Evolutionary conservation across 2,113 vertebrate species (phyloP).

Genomic region (Dolichallabes microphthalmus): DNA sequence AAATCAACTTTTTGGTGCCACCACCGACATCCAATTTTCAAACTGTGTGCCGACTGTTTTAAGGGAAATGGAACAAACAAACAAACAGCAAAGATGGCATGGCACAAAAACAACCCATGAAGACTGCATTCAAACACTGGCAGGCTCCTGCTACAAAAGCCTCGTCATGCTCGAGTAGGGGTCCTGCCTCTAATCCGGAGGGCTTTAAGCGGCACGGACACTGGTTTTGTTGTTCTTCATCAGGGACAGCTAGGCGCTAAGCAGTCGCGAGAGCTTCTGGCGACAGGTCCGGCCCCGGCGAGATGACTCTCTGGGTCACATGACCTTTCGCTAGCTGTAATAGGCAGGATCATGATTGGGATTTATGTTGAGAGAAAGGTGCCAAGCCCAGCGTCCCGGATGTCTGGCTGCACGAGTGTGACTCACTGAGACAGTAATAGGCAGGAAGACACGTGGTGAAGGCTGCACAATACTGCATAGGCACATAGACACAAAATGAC

Average conservation of each 20-base stretch:
- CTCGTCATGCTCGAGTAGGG: slow-evolving; percentile 71
- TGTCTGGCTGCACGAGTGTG: slow-evolving; percentile 64
- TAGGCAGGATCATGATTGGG: slow-evolving; percentile 70
- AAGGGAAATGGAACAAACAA: slow-evolving; percentile 29
- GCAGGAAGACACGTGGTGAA: slow-evolving; percentile 47
- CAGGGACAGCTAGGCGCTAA: slow-evolving; percentile 72
- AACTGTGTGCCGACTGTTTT: slow-evolving; percentile 23
- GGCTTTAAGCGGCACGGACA: slow-evolving; percentile 70
- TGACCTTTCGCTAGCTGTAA: slow-evolving; percentile 64
- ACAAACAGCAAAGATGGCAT: slow-evolving; percentile 35
- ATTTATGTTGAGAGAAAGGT: slow-evolving; percentile 70
- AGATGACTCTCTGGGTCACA: slow-evolving; percentile 75
- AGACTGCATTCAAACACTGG: slow-evolving; percentile 58
- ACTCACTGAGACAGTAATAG: slow-evolving; percentile 68
- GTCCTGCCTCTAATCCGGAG: slow-evolving; percentile 73
- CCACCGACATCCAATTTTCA: slow-evolving; percentile 18
- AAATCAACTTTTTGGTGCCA: slow-evolving; percentile 7
- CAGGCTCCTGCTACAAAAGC: slow-evolving; percentile 74
- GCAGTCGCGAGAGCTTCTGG: slow-evolving; percentile 76
- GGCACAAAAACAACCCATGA: slow-evolving; percentile 27
- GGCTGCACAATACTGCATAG: slow-evolving; percentile 18
- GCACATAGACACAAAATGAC: slow-evolving; percentile 10
- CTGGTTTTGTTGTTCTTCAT: slow-evolving; percentile 53
- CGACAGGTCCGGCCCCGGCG: slow-evolving; percentile 74
- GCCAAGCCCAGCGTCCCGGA: slow-evolving; percentile 66